These are phyloP conservation scores for Anaspis maculata DNA, from an alignment of 2,888 invertebrate genomes.

Conservation along the genomic window DNA sequence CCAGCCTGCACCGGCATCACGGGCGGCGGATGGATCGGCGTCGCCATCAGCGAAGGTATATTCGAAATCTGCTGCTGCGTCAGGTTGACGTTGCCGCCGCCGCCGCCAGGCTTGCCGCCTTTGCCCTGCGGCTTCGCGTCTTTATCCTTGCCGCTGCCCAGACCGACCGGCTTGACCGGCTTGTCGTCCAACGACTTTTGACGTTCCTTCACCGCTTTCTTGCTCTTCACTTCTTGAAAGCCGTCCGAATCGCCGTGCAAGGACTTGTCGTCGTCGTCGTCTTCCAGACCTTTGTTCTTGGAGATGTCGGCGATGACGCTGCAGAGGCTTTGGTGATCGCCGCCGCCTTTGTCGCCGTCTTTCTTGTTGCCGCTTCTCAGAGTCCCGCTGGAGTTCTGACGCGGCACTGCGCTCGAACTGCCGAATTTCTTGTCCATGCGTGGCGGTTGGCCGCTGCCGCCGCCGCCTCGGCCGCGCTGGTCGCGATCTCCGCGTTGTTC, in stretches of 20 bases:
- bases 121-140: conserved; percentile 7
- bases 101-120: conserved; percentile 10
- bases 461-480: conserved; percentile 14
- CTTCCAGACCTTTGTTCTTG: conserved; percentile 35
- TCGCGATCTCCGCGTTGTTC: conserved; percentile 27
- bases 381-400: conserved; percentile 36
- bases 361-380: conserved; percentile 34
- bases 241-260: conserved; percentile 55
- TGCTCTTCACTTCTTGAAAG: conserved; percentile 78
- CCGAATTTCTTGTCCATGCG: conserved; percentile 24
- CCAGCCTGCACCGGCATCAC: conserved; percentile 34
- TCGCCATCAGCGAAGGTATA: conserved; percentile 45
- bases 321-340: conserved; percentile 48
- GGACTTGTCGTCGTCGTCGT: conserved; percentile 36
- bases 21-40: conserved; percentile 44
- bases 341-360: conserved; percentile 40
- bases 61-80: conserved; percentile 42
- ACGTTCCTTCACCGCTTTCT: conserved; percentile 62
- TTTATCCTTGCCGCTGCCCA: conserved; percentile 17
- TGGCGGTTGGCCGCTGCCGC: conserved; percentile 25
- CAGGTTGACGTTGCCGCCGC: conserved; percentile 18
- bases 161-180: conserved; percentile 21
- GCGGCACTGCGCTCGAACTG: conserved; percentile 5
- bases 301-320: conserved; percentile 43
- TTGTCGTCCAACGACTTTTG: conserved; percentile 38